Evolutionary conservation across 2,888 invertebrate genomes (phyloP), one percentile per base, ranked within the genome.

Genomic region (Gnatocerus cornutus): DNA sequence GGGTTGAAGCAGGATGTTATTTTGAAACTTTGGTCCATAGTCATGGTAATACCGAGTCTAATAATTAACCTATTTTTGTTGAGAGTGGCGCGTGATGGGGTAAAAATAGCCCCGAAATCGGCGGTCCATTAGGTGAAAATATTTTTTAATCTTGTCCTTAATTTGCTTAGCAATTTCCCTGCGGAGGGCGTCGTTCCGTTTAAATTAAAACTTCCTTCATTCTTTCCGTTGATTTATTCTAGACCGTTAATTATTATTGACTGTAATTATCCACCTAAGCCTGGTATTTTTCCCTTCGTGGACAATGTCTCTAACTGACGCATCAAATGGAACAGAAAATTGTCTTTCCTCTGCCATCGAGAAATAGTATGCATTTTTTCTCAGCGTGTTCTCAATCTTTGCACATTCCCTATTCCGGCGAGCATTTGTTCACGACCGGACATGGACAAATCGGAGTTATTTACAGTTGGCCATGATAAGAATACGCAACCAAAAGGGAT

Each of bases 251-350:
- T 84, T 84, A 83, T 83, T 83, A 83, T 83, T 81, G 84, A 81
- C 80, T 81, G 80, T 82, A 84, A 84, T 84, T 84, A 83, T 77
- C 80, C 81, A 83, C 83, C 82, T 84, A 83, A 83, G 80, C 78
- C 77, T 72, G 77, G 76, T 76, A 79, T 80, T 80, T 80, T 79
- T 55, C 76, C 74, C 72, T 69, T 74, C 78, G 77, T 80, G 81
- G 81, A 80, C 81, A 80, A 73, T 73, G 78, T 66, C 73, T 77
- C 71, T 79, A 82, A 84, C 82, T 79, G 84, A 85, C 84, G 83
- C 79, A 82, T 79, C 80, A 84, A 85, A 86, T 86, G 85, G 84
- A 79, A 84, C 81, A 84, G 86, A 86, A 86, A 86, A 86, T 86
- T 86, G 85, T 85, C 85, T 84, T 81, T 79, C 77, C 80, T 73